phyloP scores from a whole-genome alignment of 2,888 invertebrate species.

The Caenorhabditis wallacei region DNA sequence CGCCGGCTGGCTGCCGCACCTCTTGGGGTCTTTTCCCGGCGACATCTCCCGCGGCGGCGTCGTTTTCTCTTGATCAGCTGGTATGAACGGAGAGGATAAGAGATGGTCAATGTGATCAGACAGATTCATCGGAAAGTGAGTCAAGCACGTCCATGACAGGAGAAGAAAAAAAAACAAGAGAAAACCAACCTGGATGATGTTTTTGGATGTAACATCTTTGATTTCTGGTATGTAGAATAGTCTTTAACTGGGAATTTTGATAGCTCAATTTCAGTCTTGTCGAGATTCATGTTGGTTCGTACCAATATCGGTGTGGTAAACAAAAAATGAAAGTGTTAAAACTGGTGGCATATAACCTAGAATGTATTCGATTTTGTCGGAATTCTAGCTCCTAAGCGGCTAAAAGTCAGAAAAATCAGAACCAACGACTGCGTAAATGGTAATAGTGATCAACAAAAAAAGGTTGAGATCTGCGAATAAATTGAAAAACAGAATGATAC shows the following conservation, averaged over 20 bases:
- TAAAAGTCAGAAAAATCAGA: neutral
- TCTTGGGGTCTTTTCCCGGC: slow-evolving; percentile 31
- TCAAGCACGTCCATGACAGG: slow-evolving; percentile 8
- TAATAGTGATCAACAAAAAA: neutral
- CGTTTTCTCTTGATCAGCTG: slow-evolving; percentile 61
- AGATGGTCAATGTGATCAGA: slow-evolving; percentile 34
- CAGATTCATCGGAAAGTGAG: slow-evolving; percentile 18
- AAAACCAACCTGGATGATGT: neutral
- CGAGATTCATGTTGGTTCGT: too few relatives aligned
- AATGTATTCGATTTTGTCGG: too few relatives aligned
- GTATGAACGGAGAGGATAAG: slow-evolving; percentile 46
- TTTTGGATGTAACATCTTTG: neutral
- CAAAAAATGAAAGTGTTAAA: too few relatives aligned
- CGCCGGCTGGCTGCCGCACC: slow-evolving; percentile 63
- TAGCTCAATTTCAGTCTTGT: too few relatives aligned
- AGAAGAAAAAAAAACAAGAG: neutral
- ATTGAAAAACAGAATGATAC: slow-evolving; percentile 12
- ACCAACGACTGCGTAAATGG: neutral
- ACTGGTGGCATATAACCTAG: too few relatives aligned
- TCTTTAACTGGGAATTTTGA: neutral
- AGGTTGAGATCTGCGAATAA: neutral
- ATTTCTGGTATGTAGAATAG: too few relatives aligned
- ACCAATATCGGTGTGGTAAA: too few relatives aligned
- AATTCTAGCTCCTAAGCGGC: neutral
- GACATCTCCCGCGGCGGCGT: slow-evolving; percentile 30